These are phyloP conservation scores for Bettongia penicillata DNA, from an alignment of 2,113 vertebrate species.

Conservation along the genomic window DNA sequence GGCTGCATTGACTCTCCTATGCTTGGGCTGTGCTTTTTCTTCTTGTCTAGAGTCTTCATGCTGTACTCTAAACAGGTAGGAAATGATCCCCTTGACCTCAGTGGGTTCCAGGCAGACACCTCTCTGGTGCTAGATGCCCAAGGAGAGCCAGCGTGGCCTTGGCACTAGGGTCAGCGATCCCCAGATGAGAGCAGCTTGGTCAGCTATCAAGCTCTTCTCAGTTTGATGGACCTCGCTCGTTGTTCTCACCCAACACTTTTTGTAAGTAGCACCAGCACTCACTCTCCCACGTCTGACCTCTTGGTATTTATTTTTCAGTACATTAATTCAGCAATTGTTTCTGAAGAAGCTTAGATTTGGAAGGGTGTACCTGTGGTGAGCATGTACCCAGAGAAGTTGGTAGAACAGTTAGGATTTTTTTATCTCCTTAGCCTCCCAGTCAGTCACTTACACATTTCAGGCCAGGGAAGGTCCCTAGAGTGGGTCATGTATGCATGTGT, in stretches of 20 bases:
- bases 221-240: not conserved
- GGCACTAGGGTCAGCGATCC: no score
- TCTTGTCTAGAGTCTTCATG: not conserved
- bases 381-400: not conserved
- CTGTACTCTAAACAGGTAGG: not conserved
- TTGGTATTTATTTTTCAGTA: constrained; percentile 32
- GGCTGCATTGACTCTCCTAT: not conserved
- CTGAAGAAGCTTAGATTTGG: constrained; percentile 22
- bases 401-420: no score
- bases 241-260: not conserved
- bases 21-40: not conserved
- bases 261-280: not conserved
- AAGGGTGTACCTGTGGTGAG: not conserved
- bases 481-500: no score
- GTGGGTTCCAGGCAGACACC: not conserved
- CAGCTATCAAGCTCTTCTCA: not conserved
- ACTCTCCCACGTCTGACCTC: constrained; percentile 18
- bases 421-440: not conserved
- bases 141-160: not conserved
- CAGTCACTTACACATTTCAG: constrained; percentile 21
- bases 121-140: not conserved
- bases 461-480: not conserved
- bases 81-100: not conserved
- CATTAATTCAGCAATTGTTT: constrained; percentile 43
- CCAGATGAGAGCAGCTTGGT: not conserved